Percentiles rank a stretch among this genome's conserved stretches.
Evolutionary conservation across 2,113 vertebrate species (phyloP).

Genomic region (Notiomystis cincta): DNA sequence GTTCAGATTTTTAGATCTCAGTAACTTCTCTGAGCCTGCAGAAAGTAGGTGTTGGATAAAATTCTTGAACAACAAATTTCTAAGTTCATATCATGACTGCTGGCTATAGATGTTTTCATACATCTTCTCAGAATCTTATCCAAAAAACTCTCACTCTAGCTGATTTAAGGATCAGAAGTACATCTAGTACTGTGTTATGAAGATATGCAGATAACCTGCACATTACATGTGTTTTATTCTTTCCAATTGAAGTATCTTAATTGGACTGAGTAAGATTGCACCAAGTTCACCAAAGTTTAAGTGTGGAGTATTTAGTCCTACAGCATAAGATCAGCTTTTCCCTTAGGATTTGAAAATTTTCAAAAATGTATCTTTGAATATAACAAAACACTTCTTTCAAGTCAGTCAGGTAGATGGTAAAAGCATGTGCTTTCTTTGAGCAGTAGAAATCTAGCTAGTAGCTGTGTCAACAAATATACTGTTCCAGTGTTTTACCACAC

Average conservation of each 20-base stretch:
- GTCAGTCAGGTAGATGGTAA: not conserved
- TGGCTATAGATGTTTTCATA: not conserved
- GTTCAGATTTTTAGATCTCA: not conserved
- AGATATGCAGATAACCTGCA: not conserved
- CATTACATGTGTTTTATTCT: not conserved
- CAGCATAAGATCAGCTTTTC: not conserved
- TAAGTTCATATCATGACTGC: not conserved
- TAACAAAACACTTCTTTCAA: not conserved
- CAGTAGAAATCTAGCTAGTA: not conserved
- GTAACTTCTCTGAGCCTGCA: not conserved
- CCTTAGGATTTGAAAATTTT: not conserved
- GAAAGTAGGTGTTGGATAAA: not conserved
- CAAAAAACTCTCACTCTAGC: not conserved
- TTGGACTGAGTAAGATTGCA: not conserved
- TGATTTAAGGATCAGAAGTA: not conserved
- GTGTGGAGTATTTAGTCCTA: not conserved
- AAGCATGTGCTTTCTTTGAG: not conserved
- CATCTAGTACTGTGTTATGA: not conserved
- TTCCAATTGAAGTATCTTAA: not conserved
- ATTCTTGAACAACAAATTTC: not conserved
- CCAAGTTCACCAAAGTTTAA: not conserved
- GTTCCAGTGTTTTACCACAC: not conserved
- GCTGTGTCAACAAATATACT: not conserved
- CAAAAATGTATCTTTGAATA: not conserved
- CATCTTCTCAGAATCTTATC: not conserved